Base-by-base conservation (phyloP, 1,140 invertebrate species). In the Sycophila sp. region DNA sequence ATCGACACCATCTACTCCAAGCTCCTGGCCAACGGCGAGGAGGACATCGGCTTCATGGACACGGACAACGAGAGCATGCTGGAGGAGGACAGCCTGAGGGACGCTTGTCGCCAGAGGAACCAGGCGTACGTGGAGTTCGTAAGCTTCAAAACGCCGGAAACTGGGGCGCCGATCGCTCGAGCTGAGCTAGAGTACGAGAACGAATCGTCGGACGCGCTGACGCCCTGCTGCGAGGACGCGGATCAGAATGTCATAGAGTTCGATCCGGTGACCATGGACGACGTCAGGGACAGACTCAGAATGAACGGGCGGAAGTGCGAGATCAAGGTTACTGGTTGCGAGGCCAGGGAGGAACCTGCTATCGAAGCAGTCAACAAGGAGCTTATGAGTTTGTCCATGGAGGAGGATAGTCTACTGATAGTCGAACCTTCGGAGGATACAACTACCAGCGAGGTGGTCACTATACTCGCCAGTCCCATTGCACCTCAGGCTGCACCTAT, bases 11-110 rank as follows among this genome's bases (percentile, higher is more conserved):
- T 55, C 79, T 56, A 82, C 1, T 86, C 83, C 0, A 82, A 84
- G 47, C 63, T 86, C 3, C 71, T 86, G n/a, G 79, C 75, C 1
- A 85, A 86, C 32, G 83, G 81, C 4, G 81, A 88, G 36, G 81
- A 87, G 36, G 85, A 86, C 71, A 91, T 94, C 58, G 92, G 93
- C 76, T 94, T 90, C 71, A 92, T 93, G 91, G 93, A 94, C 74
- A 92, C 91, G 0, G 91, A 91, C 2, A 91, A 90, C 0, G 91
- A 91, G 80, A 83, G 87, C 34, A n/a, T 67, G 1, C 38, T 87
- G 1, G 83, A 90, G 10, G 90, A 90, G 47, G 89, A 90, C n/a
- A 89, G 89, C 63, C 65, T 87, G 0, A 80, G 82, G 40, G 89
- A 89, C 67, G 83, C 85, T 17, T 80, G 85, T 1, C 60, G 86